A percentile compares a stretch with the other conserved stretches of the same genome.
phyloP scores from a whole-genome alignment of 2,113 vertebrate species.

The Variabilichromis moorii region DNA sequence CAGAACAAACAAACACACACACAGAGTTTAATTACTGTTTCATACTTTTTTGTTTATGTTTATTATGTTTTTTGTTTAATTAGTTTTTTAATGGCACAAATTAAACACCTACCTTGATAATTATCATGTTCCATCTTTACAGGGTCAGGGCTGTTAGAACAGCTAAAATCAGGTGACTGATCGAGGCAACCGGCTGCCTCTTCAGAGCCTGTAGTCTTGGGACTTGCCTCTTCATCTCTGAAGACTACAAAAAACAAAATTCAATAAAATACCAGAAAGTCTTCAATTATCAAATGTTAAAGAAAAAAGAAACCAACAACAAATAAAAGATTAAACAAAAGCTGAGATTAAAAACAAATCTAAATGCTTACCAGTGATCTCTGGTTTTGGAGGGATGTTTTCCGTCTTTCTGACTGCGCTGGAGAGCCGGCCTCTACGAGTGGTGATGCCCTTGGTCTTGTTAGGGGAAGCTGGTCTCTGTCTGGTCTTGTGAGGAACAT shows the following conservation, averaged over 20 bases:
- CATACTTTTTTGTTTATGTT: background rate
- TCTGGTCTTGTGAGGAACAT: constrained; percentile 44
- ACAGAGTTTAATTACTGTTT: background rate
- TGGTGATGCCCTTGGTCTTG: background rate
- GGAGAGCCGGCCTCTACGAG: constrained; percentile 28
- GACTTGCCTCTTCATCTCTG: constrained; percentile 2
- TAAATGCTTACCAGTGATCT: constrained; percentile 17
- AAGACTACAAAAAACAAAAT: constrained; percentile 17
- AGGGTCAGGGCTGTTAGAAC: background rate
- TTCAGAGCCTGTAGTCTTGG: background rate
- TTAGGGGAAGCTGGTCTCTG: background rate
- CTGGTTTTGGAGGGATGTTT: background rate
- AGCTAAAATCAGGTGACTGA: background rate
- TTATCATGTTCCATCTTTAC: background rate
- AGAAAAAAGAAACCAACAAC: background rate
- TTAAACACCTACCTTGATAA: background rate
- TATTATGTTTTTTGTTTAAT: background rate
- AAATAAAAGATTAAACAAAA: background rate
- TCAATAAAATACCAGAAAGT: background rate
- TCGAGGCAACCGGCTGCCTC: background rate
- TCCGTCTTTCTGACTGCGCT: background rate
- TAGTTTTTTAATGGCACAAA: background rate
- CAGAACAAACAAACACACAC: background rate
- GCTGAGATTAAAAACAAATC: background rate
- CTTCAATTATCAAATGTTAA: background rate